Percentiles rank a stretch among this genome's conserved stretches.
These are phyloP conservation scores for Dorcus parallelipipedus DNA, from an alignment of 2,888 invertebrate genomes.

Conservation along the genomic window DNA sequence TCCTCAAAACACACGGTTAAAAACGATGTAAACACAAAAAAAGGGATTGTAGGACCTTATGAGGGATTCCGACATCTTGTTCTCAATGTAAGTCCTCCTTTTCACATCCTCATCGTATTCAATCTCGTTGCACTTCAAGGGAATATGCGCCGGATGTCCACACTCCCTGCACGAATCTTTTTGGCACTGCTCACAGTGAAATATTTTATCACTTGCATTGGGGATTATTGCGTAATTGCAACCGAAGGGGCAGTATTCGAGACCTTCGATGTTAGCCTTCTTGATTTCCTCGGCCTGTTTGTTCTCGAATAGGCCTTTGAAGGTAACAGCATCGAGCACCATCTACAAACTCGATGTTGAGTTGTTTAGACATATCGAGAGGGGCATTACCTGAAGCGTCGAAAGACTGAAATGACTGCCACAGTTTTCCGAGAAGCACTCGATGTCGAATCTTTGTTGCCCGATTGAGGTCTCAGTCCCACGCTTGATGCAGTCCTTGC, in stretches of 20 bases:
- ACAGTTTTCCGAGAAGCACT: constrained; percentile 49
- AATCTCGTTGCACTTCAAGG: constrained; percentile 52
- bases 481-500: constrained; percentile 48
- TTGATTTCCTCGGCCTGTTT: constrained; percentile 55
- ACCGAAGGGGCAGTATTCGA: constrained; percentile 58
- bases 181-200: constrained; percentile 56
- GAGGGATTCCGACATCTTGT: constrained; percentile 54
- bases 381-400: constrained; percentile 37
- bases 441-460: constrained; percentile 47
- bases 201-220: constrained; percentile 46
- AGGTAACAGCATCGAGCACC: constrained; percentile 48
- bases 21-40: not conserved
- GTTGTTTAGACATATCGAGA: not conserved
- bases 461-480: constrained; percentile 47
- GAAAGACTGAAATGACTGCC: constrained; percentile 44
- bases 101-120: constrained; percentile 50
- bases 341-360: constrained; percentile 37
- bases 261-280: constrained; percentile 52
- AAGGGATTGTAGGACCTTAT: constrained; percentile 33
- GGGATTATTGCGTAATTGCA: constrained; percentile 53
- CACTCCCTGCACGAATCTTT: constrained; percentile 57
- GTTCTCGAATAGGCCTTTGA: constrained; percentile 48
- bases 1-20: not conserved
- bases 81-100: constrained; percentile 53
- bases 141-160: constrained; percentile 54